Evolutionary conservation across 2,797 vertebrate species (phyloP), one percentile per base, ranked within the genome.

Genomic region (Varecia variegata): DNA sequence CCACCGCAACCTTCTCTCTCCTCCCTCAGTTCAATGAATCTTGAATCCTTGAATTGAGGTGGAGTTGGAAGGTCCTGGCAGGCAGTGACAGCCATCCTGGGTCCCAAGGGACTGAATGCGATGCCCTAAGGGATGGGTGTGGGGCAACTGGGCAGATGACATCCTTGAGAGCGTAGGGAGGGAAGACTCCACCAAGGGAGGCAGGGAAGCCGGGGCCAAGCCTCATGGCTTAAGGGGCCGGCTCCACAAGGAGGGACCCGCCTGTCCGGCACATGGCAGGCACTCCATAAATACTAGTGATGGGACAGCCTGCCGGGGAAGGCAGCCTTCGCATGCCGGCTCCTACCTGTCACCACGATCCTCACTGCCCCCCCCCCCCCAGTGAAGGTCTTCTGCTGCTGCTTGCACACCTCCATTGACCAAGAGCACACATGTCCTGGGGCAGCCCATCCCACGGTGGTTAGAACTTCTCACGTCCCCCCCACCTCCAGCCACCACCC

Each of bases 241-340:
- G 30, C 21, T 38, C 47, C 40, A 15, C 0, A 1, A 27, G 68
- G 38, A 91, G 70, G 43, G n/a, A 27, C n/a, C 3, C 3, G 0
- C 52, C 52, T 77, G 17, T 23, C 76, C 23, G 5, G 1, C 43
- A 77, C 52, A 50, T 11, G 30, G 14, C 5, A 1, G 38, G 32
- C 7, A 13, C 70, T 40, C 27, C 14, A 1, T 38, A 58, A 80
- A 47, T 32, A 25, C 25, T 11, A 25, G 40, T 4, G n/a, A 1
- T 13, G 2, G 54, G 54, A 6, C 27, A 60, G 12, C 43, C 1
- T 0, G 7, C 52, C 38, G 47, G 74, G 32, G 67, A 30, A 56
- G 35, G 38, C 18, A 43, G 58, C 17, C 67, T 68, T 67, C 7
- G 14, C 35, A 81, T 0, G 4, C 50, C 35, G 56, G 27, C 32